Conservation (phyloP, 2,113 vertebrate species). For the Probosciger aterrimus region DNA sequence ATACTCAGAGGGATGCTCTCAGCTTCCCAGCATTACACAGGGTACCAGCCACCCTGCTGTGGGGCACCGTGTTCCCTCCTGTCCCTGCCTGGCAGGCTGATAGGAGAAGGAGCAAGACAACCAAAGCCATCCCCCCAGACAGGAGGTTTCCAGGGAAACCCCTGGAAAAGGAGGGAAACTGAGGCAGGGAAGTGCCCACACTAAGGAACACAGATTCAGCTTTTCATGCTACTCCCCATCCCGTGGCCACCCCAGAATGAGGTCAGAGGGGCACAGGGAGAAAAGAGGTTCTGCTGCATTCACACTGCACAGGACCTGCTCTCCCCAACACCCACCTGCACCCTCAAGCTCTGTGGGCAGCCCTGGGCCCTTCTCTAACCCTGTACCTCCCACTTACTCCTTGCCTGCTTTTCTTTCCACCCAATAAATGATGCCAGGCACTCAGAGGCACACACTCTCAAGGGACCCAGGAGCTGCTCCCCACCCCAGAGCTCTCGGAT, state of each 20-base stretch:
- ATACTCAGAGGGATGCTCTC: neutral
- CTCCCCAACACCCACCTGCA: neutral
- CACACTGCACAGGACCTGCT: neutral
- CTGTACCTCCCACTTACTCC: slow-evolving; percentile 55
- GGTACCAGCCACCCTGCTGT: accelerated
- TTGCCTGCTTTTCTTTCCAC: slow-evolving; percentile 64
- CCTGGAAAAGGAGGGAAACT: neutral
- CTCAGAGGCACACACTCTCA: accelerated
- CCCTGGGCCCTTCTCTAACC: slow-evolving; percentile 31
- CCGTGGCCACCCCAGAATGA: neutral
- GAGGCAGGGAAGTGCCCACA: neutral
- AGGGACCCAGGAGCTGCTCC: neutral
- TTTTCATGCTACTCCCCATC: neutral
- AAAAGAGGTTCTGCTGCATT: neutral
- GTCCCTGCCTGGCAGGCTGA: neutral
- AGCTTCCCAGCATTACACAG: neutral
- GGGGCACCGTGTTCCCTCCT: accelerated
- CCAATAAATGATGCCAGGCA: neutral
- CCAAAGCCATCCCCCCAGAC: too few species aligned
- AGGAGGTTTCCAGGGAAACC: neutral
- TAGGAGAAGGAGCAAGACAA: neutral
- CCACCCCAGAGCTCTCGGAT: accelerated
- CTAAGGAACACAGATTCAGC: neutral
- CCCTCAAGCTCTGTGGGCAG: neutral
- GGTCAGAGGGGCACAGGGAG: neutral